A percentile compares a stretch with the other conserved stretches of the same genome.
Conservation (phyloP, 2,113 vertebrate genomes). For the Oophaga pumilio region DNA sequence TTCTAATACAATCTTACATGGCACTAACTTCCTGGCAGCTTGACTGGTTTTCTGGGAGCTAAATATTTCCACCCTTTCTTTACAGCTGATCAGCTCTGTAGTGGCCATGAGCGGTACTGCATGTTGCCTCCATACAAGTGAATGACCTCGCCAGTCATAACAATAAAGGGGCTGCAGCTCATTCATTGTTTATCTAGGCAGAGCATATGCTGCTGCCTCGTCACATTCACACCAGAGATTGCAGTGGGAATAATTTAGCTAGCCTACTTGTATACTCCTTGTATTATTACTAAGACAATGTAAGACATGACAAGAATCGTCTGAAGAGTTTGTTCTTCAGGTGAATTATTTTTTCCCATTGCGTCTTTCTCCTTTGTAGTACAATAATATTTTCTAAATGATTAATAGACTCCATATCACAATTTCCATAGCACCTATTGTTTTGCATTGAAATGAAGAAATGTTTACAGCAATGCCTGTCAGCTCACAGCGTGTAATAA, state of each 20-base stretch:
- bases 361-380: not conserved
- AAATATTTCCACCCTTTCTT: no score
- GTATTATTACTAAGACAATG: not conserved
- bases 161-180: no score
- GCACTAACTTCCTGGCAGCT: no score
- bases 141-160: no score
- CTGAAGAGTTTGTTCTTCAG: not conserved
- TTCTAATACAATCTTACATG: no score
- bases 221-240: not conserved
- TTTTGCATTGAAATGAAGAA: not conserved
- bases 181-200: no score
- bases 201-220: not conserved
- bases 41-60: no score
- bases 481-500: constrained; percentile 34
- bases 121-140: no score
- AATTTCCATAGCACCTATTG: not conserved
- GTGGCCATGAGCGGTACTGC: no score
- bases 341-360: not conserved
- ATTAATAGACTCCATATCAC: not conserved
- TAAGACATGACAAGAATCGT: not conserved
- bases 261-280: not conserved
- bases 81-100: no score
- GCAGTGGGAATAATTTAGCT: not conserved
- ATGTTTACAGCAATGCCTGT: constrained; percentile 35
- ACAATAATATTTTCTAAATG: constrained; percentile 30